Percentiles rank a stretch among this genome's conserved stretches.
Evolutionary conservation across 1,140 invertebrate species (phyloP).

Genomic region (Polyergus mexicanus): DNA sequence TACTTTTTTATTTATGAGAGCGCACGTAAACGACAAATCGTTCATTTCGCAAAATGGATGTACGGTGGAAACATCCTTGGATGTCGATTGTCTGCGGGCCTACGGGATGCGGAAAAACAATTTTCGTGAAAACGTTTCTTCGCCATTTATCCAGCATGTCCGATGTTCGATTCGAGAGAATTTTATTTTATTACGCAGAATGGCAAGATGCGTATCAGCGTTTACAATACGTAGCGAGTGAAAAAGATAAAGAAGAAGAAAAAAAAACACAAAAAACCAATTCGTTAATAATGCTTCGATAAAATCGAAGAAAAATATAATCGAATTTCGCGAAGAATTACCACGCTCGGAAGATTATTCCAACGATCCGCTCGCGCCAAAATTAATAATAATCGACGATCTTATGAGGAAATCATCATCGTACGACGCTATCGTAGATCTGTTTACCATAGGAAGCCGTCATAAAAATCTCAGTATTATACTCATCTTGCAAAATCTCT

Average conservation of each 20-base stretch:
- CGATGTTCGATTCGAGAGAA: not conserved
- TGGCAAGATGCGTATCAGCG: not conserved
- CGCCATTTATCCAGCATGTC: not conserved
- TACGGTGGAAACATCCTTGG: no score
- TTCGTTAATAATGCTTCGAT: not conserved
- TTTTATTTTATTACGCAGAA: slow-evolving; percentile 4
- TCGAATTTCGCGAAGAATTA: not conserved
- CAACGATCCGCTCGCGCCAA: not conserved
- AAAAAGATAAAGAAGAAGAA: no score
- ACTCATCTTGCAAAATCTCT: not conserved
- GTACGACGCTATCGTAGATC: not conserved
- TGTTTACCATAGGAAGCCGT: not conserved
- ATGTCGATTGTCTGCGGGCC: no score
- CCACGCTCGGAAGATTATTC: not conserved
- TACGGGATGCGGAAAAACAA: no score
- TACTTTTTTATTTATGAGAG: no score
- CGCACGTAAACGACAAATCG: no score
- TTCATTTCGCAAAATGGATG: no score
- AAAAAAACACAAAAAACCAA: not conserved
- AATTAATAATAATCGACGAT: slow-evolving; percentile 11
- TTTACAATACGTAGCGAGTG: not conserved
- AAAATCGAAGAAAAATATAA: no score
- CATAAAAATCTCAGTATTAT: not conserved
- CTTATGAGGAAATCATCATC: slow-evolving; percentile 21
- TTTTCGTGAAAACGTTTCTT: not conserved